phyloP scores from a whole-genome alignment of 2,113 vertebrate genomes.

The Urocynchramus pylzowi region DNA sequence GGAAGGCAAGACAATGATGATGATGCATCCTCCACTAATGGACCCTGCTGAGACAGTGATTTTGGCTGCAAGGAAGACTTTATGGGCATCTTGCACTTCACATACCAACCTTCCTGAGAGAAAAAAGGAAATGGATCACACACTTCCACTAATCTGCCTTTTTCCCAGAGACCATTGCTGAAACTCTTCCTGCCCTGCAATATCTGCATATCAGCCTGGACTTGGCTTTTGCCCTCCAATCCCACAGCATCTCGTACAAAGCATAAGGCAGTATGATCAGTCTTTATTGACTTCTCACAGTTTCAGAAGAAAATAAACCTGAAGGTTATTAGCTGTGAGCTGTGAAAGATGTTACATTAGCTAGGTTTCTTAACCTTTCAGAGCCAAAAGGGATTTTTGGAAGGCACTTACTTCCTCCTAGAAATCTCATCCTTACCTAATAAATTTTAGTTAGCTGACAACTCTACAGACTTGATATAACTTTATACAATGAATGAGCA shows the following conservation, averaged over 20 bases:
- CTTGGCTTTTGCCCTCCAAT: neutral
- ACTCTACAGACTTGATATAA: neutral
- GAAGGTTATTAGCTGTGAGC: neutral
- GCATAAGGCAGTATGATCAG: fast-evolving
- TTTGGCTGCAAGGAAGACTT: neutral
- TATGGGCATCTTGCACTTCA: neutral
- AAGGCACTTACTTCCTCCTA: neutral
- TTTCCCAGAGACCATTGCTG: neutral
- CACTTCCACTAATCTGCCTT: neutral
- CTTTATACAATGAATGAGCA: neutral
- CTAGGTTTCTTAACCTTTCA: neutral
- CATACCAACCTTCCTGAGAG: neutral
- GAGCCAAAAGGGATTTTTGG: neutral
- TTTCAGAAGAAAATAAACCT: neutral
- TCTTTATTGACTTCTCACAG: neutral
- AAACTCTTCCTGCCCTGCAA: neutral
- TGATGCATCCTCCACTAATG: neutral
- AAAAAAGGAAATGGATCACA: neutral
- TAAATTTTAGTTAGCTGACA: neutral
- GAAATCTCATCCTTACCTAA: neutral
- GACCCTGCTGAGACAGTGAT: neutral
- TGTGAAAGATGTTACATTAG: neutral
- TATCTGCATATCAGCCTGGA: neutral
- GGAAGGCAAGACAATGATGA: neutral
- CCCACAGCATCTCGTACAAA: neutral